Evolutionary conservation across 2,888 invertebrate genomes (phyloP), one percentile per base, ranked within the genome.

Genomic region (Amphimallon solstitiale): DNA sequence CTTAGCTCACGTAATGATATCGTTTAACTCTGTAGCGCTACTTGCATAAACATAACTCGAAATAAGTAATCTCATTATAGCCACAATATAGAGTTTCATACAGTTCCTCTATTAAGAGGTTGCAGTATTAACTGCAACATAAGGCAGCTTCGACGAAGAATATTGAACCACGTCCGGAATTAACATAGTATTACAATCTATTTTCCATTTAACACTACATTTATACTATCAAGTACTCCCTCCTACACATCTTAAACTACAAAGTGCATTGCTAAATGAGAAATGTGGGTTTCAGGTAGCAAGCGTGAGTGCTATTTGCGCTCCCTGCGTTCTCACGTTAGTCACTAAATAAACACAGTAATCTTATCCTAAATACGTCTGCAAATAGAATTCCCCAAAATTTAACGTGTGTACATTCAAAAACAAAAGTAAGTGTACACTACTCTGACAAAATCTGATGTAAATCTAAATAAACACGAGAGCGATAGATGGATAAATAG

Each of bases 311-410:
- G 56, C 34, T 59, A 43, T 43, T 59, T 14, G n/a, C 17, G 23
- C 12, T 43, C 65, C 65, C 67, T 60, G 60, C 72, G 71, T 75
- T 78, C 77, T 74, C 78, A 77, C 79, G 78, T 79, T 79, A 80
- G 76, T 80, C 79, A 80, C 76, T 75, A 75, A 72, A 73, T 75
- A 80, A 79, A 80, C 74, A 29, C 29, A 77, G 79, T 77, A 79
- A 79, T 77, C 75, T 77, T 78, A 79, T 78, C 78, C 76, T 77
- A 76, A 78, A 77, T 73, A 75, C 76, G 72, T 73, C 72, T 72
- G 78, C 76, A 78, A 79, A 79, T 76, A 78, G 74, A 72, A 64
- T 52, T 38, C 69, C 68, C 69, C 29, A 54, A 54, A 40, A 54
- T 54, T 54, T n/a, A 38, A 54, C 12, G 21, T 21, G 2, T 21